Evolutionary conservation across 30 jellyfish, hydroid and myxozoan species (phyloP).

Genomic region (Calvadosia cruxmelitensis): DNA sequence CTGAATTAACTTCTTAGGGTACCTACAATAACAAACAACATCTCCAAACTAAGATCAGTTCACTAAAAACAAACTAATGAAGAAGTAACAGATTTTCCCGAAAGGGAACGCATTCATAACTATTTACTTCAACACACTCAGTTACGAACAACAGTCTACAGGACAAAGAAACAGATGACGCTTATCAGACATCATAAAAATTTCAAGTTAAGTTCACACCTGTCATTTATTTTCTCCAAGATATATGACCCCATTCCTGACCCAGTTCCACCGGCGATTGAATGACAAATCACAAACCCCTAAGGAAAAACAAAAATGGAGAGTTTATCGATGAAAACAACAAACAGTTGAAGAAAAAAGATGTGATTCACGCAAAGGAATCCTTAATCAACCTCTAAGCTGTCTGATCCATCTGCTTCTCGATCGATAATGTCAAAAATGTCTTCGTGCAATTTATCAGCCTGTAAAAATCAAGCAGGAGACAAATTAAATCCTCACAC

Average conservation of each 20-base stretch:
- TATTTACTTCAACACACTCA: too few relatives aligned
- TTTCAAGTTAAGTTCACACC: conserved; percentile 25
- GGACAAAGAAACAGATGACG: neutral
- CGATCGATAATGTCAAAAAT: conserved; percentile 90
- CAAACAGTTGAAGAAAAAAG: neutral
- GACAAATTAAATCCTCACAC: too few relatives aligned
- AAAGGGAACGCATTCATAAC: too few relatives aligned
- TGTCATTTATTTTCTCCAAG: conserved; percentile 82
- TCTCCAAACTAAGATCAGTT: too few relatives aligned
- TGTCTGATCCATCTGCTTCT: conserved; percentile 99
- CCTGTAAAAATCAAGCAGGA: conserved; percentile 61
- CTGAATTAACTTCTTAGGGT: conserved; percentile 90
- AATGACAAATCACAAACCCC: conserved; percentile 96
- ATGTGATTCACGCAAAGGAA: neutral
- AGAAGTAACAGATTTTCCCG: too few relatives aligned
- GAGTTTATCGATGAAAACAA: too few relatives aligned
- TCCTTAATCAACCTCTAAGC: conserved; percentile 73
- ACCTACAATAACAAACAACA: conserved; percentile 41
- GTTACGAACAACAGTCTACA: too few relatives aligned
- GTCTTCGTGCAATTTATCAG: conserved; percentile 88
- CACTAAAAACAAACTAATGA: too few relatives aligned
- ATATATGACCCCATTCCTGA: conserved; percentile 99
- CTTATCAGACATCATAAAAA: neutral
- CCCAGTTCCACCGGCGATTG: conserved; percentile 99
- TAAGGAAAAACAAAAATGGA: too few relatives aligned